These are phyloP conservation scores for Mechanitis mazaeus DNA, from an alignment of 2,888 invertebrate genomes.

Conservation along the genomic window DNA sequence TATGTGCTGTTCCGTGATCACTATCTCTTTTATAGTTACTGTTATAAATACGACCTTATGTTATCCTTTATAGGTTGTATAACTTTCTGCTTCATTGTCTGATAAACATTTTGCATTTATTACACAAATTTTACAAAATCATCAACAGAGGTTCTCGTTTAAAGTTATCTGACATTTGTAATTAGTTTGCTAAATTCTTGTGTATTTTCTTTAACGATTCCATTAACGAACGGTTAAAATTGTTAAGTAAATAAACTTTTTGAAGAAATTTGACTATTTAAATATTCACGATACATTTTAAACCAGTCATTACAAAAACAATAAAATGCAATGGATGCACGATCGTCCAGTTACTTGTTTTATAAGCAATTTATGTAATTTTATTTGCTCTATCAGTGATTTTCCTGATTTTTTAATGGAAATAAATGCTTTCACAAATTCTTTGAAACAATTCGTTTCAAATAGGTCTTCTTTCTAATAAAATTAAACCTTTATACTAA, in stretches of 20 bases:
- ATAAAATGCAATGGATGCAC: constrained; percentile 33
- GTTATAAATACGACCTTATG: constrained; percentile 48
- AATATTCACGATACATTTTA: constrained; percentile 7
- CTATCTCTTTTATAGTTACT: constrained; percentile 49
- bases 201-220: no score
- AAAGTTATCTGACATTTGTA: constrained; percentile 1
- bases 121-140: constrained; percentile 19
- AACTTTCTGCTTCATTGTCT: constrained; percentile 31
- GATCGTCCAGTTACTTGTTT: constrained; percentile 25
- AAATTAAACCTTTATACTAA: no score
- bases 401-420: constrained; percentile 18
- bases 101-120: constrained; percentile 28
- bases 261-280: background rate
- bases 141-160: constrained; percentile 3
- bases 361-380: constrained; percentile 36
- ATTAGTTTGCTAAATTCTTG: no score
- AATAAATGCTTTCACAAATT: constrained; percentile 3
- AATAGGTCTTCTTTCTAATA: no score
- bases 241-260: background rate
- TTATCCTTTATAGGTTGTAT: constrained; percentile 46
- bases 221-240: no score
- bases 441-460: no score
- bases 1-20: constrained; percentile 50
- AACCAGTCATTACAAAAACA: constrained; percentile 27
- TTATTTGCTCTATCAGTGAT: constrained; percentile 30